Base-by-base conservation (phyloP, 1,140 invertebrate species). In the Ylistrum balloti region DNA sequence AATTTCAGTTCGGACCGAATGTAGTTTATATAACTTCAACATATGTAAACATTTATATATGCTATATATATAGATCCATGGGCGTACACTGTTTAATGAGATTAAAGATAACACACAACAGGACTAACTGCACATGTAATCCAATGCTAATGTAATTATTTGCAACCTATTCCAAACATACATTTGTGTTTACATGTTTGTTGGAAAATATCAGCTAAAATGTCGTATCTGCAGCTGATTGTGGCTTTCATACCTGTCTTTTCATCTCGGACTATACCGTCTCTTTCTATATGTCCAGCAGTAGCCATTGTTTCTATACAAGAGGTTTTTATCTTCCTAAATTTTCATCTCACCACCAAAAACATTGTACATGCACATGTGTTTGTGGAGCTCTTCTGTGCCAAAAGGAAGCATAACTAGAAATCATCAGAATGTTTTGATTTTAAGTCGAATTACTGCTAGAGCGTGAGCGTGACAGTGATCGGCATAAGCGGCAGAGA, bases 351-450 rank as follows among this genome's bases (percentile, higher is more conserved):
- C 7, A 17, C 11, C 11, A 48, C 17, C 28, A 3, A 28, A 74
- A 74, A 74, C 56, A 74, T 74, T n/a, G 5, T 38, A 38, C 35
- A n/a, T n/a, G n/a, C 45, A 74, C 56, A 74, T 74, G 56, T 74
- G 56, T 45, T 45, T 45, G n/a, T 74, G 56, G 56, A 74, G 11
- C 56, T 74, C 56, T 74, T 74, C 56, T 28, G 17, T 1, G 3
- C 3, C n/a, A n/a, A 74, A 74, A n/a, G 56, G 22, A 28, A n/a
- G 9, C n/a, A 74, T 74, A 28, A 74, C 28, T 28, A 5, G 0
- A 74, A n/a, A n/a, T 74, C 56, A 74, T 28, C 1, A 17, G 56
- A 74, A 28, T n/a, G 56, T 28, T 74, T 74, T n/a, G 17, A 74
- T 74, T 17, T 2, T 5, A 74, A 38, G 35, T 5, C 56, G n/a